A percentile compares a stretch with the other conserved stretches of the same genome.
Evolutionary conservation across 2,797 vertebrate genomes (phyloP).

Genomic region (Gymnodraco acuticeps): DNA sequence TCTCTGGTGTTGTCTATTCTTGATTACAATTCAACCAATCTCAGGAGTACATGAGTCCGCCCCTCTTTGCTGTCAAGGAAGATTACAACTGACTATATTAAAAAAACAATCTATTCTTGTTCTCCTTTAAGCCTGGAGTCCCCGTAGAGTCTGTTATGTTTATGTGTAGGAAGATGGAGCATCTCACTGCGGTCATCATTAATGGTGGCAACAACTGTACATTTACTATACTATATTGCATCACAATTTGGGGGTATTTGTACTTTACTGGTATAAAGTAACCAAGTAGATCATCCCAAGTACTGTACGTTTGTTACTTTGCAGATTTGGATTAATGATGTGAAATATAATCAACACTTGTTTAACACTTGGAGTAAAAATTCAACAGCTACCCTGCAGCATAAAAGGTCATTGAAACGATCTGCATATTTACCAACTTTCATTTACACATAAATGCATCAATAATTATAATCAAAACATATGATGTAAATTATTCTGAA

Average conservation of each 20-base stretch:
- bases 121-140: constrained; percentile 23
- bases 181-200: neutral
- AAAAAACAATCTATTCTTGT: constrained; percentile 30
- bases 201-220: no score
- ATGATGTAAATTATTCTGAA: no score
- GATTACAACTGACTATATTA: constrained; percentile 40
- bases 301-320: no score
- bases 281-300: no score
- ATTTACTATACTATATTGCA: neutral
- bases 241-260: neutral
- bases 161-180: constrained; percentile 3
- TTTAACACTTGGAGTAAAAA: no score
- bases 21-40: constrained; percentile 58
- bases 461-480: no score
- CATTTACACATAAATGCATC: no score
- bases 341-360: no score
- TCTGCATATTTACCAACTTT: no score
- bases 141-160: constrained; percentile 9
- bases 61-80: constrained; percentile 42
- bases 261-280: neutral
- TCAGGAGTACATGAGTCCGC: constrained; percentile 34
- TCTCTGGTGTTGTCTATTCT: constrained; percentile 29
- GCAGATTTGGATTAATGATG: no score
- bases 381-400: no score
- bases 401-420: no score